A percentile compares a stretch with the other conserved stretches of the same genome.
These are phyloP conservation scores for Caradrina kadenii DNA, from an alignment of 2,888 invertebrate genomes.

Conservation along the genomic window DNA sequence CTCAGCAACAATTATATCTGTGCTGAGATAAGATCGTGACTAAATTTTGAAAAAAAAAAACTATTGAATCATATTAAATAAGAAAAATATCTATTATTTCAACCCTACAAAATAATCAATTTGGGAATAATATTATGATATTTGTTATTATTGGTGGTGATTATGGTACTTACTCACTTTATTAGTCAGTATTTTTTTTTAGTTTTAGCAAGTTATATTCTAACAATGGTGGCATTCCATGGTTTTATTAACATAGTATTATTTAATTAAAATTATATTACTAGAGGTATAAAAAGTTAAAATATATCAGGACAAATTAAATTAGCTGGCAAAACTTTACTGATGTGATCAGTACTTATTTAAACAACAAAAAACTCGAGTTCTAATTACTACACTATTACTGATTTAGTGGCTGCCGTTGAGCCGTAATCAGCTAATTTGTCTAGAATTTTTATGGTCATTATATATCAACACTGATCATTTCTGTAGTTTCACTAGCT, in stretches of 20 bases:
- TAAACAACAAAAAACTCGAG: neutral
- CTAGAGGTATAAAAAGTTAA: slow-evolving; percentile 18
- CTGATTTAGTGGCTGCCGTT: too few relatives aligned
- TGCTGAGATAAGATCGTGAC: too few relatives aligned
- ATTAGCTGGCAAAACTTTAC: neutral
- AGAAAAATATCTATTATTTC: neutral
- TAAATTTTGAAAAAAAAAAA: too few relatives aligned
- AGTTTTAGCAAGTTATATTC: slow-evolving; percentile 3
- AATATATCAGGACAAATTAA: neutral
- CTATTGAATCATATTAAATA: neutral
- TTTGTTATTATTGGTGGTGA: slow-evolving; percentile 6
- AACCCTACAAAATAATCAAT: slow-evolving; percentile 19
- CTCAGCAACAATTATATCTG: too few relatives aligned
- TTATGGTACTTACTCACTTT: slow-evolving; percentile 15
- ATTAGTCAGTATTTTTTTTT: slow-evolving; percentile 31
- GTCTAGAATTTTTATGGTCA: neutral
- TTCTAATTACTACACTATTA: neutral
- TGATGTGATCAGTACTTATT: neutral
- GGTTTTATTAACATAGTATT: slow-evolving; percentile 47
- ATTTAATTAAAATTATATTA: slow-evolving; percentile 10
- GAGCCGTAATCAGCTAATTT: too few relatives aligned
- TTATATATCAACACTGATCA: neutral
- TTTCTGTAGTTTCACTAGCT: neutral
- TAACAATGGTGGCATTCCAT: slow-evolving; percentile 40
- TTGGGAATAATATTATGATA: neutral